Conservation (phyloP, 2,888 invertebrate genomes). For the Blomia tropicalis region DNA sequence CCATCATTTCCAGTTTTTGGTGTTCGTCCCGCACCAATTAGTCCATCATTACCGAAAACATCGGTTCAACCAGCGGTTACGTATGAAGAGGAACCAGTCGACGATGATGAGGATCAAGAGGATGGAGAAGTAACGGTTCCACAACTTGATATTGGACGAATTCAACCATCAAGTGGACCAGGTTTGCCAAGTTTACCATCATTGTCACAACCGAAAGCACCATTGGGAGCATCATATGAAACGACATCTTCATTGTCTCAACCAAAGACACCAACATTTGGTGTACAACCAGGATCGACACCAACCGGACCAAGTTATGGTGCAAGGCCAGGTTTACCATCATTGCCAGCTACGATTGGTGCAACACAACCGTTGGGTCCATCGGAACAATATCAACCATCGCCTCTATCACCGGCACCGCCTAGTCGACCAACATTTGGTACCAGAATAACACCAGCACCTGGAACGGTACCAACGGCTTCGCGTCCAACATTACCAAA, state of each 20-base stretch:
- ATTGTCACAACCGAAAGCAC: not conserved
- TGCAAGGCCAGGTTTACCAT: no score
- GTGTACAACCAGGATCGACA: not conserved
- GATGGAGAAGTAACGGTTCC: not conserved
- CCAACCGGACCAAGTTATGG: not conserved
- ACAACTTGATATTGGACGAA: not conserved
- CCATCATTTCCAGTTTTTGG: no score
- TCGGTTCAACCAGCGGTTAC: not conserved
- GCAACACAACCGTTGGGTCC: no score
- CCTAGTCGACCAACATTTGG: no score
- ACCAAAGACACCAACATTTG: not conserved
- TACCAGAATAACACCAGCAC: not conserved
- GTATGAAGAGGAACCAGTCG: not conserved
- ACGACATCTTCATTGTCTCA: not conserved
- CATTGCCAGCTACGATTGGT: no score
- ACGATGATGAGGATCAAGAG: not conserved
- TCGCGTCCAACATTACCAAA: not conserved
- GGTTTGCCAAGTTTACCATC: conserved; percentile 5
- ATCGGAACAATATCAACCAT: no score
- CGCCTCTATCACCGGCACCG: not conserved
- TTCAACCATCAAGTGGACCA: not conserved
- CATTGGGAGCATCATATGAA: not conserved
- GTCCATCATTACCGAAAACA: not conserved
- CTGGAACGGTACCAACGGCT: conserved; percentile 12
- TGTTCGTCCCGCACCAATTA: not conserved